These are phyloP conservation scores for Hydropsyche betteni DNA, from an alignment of 2,888 invertebrate genomes.

Conservation along the genomic window DNA sequence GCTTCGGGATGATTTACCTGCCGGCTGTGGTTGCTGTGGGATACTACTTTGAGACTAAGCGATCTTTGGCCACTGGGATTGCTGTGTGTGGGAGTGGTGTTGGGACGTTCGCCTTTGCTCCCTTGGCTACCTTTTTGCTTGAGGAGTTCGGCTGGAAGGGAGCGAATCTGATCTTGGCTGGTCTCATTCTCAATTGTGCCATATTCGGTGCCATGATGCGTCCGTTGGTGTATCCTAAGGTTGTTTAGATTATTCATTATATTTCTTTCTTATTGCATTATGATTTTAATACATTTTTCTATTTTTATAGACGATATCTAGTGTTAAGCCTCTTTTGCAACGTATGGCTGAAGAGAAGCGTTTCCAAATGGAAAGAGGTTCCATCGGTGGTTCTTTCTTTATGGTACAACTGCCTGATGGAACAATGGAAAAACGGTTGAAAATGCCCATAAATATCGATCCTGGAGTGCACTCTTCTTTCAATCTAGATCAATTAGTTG, in stretches of 20 bases:
- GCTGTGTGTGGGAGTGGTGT: slow-evolving; percentile 95
- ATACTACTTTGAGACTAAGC: slow-evolving; percentile 95
- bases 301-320: background rate
- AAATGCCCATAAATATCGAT: slow-evolving; percentile 91
- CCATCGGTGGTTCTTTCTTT: slow-evolving; percentile 87
- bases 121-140: slow-evolving; percentile 82
- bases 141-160: slow-evolving; percentile 87
- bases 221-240: slow-evolving; percentile 79
- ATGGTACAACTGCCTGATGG: slow-evolving; percentile 90
- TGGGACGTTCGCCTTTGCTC: slow-evolving; percentile 95
- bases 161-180: slow-evolving; percentile 90
- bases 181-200: slow-evolving; percentile 89
- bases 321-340: slow-evolving; percentile 83
- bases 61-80: slow-evolving; percentile 92
- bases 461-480: slow-evolving; percentile 94
- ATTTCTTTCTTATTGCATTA: slow-evolving; percentile 27
- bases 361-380: slow-evolving; percentile 89
- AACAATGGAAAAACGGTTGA: slow-evolving; percentile 87
- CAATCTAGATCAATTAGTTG: slow-evolving; percentile 82
- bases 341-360: slow-evolving; percentile 94
- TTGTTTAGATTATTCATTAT: slow-evolving; percentile 52
- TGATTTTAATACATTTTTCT: slow-evolving; percentile 37
- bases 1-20: slow-evolving; percentile 92
- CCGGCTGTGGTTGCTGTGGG: slow-evolving; percentile 97
- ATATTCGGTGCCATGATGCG: slow-evolving; percentile 88